These are phyloP conservation scores for Meloidogyne floridensis DNA, from an alignment of 1,140 invertebrate genomes.

Conservation along the genomic window DNA sequence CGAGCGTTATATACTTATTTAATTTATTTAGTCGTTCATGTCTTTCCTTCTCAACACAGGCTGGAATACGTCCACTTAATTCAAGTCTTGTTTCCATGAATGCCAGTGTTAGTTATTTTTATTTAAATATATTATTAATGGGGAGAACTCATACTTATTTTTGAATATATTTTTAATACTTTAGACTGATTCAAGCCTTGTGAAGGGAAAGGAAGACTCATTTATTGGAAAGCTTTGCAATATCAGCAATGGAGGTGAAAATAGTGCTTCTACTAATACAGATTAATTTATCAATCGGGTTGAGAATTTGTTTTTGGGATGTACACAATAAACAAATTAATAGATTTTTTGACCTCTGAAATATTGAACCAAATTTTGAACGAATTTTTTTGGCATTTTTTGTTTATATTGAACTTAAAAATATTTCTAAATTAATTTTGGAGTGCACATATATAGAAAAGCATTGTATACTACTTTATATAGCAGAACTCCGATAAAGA, in stretches of 20 bases:
- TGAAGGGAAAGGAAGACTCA: conserved; percentile 28
- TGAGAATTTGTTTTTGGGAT: too few relatives aligned
- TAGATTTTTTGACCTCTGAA: too few relatives aligned
- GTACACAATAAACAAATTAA: too few relatives aligned
- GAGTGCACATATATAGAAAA: too few relatives aligned
- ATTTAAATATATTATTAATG: background rate
- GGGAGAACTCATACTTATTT: too few relatives aligned
- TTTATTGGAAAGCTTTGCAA: conserved; percentile 45
- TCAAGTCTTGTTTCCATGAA: conserved; percentile 20
- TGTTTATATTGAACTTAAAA: too few relatives aligned
- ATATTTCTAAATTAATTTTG: too few relatives aligned
- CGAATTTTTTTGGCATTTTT: too few relatives aligned
- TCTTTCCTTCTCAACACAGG: conserved; percentile 40
- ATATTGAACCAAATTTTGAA: too few relatives aligned
- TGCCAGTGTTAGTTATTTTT: conserved; percentile 41
- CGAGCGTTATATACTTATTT: background rate
- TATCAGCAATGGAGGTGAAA: background rate
- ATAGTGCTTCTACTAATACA: background rate
- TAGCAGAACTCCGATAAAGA: too few relatives aligned
- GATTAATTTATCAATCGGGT: background rate
- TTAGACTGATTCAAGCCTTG: conserved; percentile 32
- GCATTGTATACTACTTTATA: too few relatives aligned
- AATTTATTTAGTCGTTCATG: conserved; percentile 39
- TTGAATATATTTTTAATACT: background rate
- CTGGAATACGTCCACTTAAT: conserved; percentile 47